These are phyloP conservation scores for Meteorus sp. DNA, from an alignment of 1,140 invertebrate genomes.

Conservation along the genomic window DNA sequence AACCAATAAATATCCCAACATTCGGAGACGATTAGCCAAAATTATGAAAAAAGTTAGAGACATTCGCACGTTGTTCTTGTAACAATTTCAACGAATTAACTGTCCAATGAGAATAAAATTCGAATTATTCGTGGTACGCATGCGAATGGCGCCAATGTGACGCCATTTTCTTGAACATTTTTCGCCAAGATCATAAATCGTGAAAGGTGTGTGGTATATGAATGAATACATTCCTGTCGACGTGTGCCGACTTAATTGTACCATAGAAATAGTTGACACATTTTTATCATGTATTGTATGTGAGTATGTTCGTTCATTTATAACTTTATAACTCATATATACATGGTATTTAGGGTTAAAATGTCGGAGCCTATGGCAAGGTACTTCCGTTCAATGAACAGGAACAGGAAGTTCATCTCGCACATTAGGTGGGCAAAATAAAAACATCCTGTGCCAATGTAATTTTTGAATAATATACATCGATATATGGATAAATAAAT, in stretches of 20 bases:
- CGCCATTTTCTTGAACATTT: constrained; percentile 50
- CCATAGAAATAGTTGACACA: constrained; percentile 29
- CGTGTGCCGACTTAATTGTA: constrained; percentile 24
- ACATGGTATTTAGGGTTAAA: constrained; percentile 33
- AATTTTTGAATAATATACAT: constrained; percentile 39
- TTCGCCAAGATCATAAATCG: constrained; percentile 42
- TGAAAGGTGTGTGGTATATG: constrained; percentile 35
- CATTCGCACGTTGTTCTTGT: too few relatives aligned
- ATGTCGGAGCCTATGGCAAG: constrained; percentile 52
- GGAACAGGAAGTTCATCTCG: constrained; percentile 60
- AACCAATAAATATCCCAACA: too few relatives aligned
- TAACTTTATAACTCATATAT: constrained; percentile 19
- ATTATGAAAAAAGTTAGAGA: too few relatives aligned
- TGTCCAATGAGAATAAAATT: background rate
- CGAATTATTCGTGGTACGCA: constrained; percentile 4
- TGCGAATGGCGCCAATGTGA: constrained; percentile 41
- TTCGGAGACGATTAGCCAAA: too few relatives aligned
- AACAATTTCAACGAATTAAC: too few relatives aligned
- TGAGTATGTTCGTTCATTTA: constrained; percentile 40
- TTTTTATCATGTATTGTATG: constrained; percentile 43
- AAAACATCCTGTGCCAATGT: constrained; percentile 56
- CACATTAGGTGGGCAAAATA: constrained; percentile 45
- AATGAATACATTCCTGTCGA: constrained; percentile 28
- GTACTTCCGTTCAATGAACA: constrained; percentile 59
- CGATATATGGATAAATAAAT: background rate